A percentile compares a stretch with the other conserved stretches of the same genome.
phyloP scores from a whole-genome alignment of 2,888 invertebrate species.

The Agriopis marginaria region DNA sequence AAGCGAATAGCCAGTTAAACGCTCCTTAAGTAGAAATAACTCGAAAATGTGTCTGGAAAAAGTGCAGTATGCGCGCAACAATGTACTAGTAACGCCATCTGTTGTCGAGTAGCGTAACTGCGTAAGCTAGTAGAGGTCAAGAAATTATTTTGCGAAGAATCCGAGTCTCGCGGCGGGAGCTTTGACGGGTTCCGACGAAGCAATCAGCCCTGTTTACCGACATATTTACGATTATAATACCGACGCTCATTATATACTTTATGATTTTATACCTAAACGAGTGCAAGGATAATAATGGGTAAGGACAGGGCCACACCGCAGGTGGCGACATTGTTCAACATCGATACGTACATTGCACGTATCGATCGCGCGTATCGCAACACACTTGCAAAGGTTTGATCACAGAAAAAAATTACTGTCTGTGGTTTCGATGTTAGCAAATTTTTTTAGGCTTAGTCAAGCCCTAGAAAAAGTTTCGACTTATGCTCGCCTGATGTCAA shows the following conservation, averaged over 20 bases:
- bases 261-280: conserved; percentile 81
- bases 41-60: conserved; percentile 70
- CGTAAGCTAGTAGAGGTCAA: conserved; percentile 75
- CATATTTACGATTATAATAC: conserved; percentile 86
- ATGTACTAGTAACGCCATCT: conserved; percentile 83
- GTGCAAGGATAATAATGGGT: conserved; percentile 72
- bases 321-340: not conserved
- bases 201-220: conserved; percentile 84
- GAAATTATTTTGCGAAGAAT: conserved; percentile 77
- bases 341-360: too few relatives aligned
- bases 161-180: conserved; percentile 75
- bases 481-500: too few relatives aligned
- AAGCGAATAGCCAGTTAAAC: conserved; percentile 81
- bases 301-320: conserved; percentile 47
- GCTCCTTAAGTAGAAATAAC: conserved; percentile 81
- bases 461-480: too few relatives aligned
- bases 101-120: conserved; percentile 78
- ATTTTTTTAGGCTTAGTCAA: too few relatives aligned
- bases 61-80: conserved; percentile 68
- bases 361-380: too few relatives aligned
- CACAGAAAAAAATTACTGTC: too few relatives aligned
- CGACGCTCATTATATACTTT: conserved; percentile 83
- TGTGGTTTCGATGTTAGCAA: too few relatives aligned
- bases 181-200: conserved; percentile 85
- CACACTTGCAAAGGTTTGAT: too few relatives aligned